Conservation (phyloP, 2,888 invertebrate genomes). For the Stenoptilia bipunctidactyla region DNA sequence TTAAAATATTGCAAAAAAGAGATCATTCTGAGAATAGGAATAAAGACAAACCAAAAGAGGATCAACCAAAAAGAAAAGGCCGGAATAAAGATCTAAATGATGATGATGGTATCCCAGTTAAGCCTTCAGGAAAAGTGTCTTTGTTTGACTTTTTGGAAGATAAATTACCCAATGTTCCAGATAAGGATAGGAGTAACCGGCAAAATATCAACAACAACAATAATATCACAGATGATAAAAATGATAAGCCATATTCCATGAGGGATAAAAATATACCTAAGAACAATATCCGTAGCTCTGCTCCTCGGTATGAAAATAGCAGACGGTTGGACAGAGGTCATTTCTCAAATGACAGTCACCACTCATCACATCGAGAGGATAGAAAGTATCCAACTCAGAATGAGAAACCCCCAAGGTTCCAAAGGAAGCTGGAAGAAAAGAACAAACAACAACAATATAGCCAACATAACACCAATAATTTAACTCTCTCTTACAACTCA, state of each 20-base stretch:
- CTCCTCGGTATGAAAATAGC: constrained; percentile 43
- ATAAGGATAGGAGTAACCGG: constrained; percentile 45
- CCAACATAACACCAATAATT: constrained; percentile 23
- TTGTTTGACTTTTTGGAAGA: constrained; percentile 87
- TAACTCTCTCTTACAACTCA: constrained; percentile 38
- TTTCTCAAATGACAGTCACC: constrained; percentile 45
- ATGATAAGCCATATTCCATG: constrained; percentile 36
- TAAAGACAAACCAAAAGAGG: constrained; percentile 52
- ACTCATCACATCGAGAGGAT: constrained; percentile 39
- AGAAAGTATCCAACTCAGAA: constrained; percentile 53
- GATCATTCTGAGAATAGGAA: constrained; percentile 57
- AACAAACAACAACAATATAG: constrained; percentile 49
- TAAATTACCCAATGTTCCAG: constrained; percentile 76
- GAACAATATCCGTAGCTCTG: constrained; percentile 38
- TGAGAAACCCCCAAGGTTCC: constrained; percentile 74
- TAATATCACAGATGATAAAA: constrained; percentile 34
- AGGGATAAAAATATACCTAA: constrained; percentile 45
- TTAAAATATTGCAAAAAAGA: constrained; percentile 74
- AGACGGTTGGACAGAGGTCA: constrained; percentile 42
- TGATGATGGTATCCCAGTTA: constrained; percentile 72
- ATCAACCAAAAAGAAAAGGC: constrained; percentile 55
- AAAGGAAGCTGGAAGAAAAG: constrained; percentile 64
- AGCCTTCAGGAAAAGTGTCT: constrained; percentile 84
- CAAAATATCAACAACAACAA: constrained; percentile 32
- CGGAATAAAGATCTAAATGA: constrained; percentile 60